Evolutionary conservation across 2,888 invertebrate species (phyloP).

Genomic region (Bruchidius siliquastri): DNA sequence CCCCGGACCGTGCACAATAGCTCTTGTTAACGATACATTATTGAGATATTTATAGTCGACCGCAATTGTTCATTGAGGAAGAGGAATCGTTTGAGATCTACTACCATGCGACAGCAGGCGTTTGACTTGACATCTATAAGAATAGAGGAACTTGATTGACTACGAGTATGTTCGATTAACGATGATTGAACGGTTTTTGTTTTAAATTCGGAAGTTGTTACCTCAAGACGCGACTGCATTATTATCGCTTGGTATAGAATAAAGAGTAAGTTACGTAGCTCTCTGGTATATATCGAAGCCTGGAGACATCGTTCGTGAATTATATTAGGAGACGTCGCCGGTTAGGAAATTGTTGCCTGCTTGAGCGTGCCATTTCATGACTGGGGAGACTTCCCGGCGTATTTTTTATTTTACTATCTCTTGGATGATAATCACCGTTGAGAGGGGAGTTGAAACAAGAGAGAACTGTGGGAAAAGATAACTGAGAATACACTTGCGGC

Average conservation of each 20-base stretch:
- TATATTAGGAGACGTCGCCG: not conserved
- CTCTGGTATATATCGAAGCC: no score
- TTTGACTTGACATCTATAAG: not conserved
- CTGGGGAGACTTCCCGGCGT: not conserved
- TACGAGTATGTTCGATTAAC: no score
- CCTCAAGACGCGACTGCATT: no score
- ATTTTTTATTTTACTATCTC: not conserved
- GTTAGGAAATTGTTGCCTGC: not conserved
- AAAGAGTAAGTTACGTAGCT: no score
- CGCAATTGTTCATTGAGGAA: not conserved
- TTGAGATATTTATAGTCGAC: constrained; percentile 12
- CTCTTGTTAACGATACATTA: constrained; percentile 16
- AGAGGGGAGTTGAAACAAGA: not conserved
- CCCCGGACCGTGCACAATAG: constrained; percentile 11
- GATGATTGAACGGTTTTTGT: not conserved
- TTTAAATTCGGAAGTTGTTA: not conserved
- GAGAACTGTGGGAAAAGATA: not conserved
- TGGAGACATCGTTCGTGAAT: not conserved
- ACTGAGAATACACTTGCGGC: not conserved
- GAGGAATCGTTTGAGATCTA: not conserved
- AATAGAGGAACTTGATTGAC: not conserved
- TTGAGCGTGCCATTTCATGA: not conserved
- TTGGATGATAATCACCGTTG: not conserved
- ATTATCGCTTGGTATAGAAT: no score
- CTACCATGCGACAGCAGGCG: not conserved